Conservation (phyloP, 2,888 invertebrate species). For the Epirrhoe tristata region DNA sequence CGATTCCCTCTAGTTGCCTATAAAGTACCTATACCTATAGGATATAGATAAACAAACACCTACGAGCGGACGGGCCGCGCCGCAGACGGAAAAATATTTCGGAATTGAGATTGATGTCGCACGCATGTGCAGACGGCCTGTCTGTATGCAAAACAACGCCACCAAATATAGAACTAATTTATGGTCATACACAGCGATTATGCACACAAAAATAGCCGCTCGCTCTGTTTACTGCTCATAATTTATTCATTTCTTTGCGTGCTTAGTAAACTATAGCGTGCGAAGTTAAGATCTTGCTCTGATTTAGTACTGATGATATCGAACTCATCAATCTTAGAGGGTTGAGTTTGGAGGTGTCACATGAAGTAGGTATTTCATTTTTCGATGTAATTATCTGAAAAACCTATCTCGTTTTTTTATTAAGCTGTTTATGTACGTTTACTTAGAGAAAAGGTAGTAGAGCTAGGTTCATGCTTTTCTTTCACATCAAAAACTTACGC, state of each 20-base stretch:
- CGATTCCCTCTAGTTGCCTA: slow-evolving; percentile 29
- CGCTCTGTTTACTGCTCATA: slow-evolving; percentile 66
- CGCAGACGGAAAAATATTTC: slow-evolving; percentile 83
- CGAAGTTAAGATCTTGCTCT: slow-evolving; percentile 47
- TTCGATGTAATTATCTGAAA: too few relatives aligned
- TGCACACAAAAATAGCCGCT: slow-evolving; percentile 73
- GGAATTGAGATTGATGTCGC: slow-evolving; percentile 85
- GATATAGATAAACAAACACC: slow-evolving; percentile 34
- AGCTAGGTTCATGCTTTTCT: too few relatives aligned
- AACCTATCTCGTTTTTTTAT: too few relatives aligned
- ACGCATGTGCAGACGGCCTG: slow-evolving; percentile 84
- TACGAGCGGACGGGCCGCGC: slow-evolving; percentile 41
- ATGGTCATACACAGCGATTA: slow-evolving; percentile 84
- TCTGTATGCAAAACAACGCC: slow-evolving; percentile 82
- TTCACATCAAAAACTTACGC: too few relatives aligned
- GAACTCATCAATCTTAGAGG: slow-evolving; percentile 40
- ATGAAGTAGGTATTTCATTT: background rate
- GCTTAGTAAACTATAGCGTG: slow-evolving; percentile 49
- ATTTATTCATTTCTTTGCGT: slow-evolving; percentile 63
- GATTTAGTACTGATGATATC: slow-evolving; percentile 47
- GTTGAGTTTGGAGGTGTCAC: slow-evolving; percentile 29
- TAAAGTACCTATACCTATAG: slow-evolving; percentile 23
- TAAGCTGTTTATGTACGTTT: too few relatives aligned
- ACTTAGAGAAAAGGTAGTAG: too few relatives aligned
- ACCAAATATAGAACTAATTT: slow-evolving; percentile 85